phyloP scores from a whole-genome alignment of 2,113 vertebrate species.

The Centropus unirufus region DNA sequence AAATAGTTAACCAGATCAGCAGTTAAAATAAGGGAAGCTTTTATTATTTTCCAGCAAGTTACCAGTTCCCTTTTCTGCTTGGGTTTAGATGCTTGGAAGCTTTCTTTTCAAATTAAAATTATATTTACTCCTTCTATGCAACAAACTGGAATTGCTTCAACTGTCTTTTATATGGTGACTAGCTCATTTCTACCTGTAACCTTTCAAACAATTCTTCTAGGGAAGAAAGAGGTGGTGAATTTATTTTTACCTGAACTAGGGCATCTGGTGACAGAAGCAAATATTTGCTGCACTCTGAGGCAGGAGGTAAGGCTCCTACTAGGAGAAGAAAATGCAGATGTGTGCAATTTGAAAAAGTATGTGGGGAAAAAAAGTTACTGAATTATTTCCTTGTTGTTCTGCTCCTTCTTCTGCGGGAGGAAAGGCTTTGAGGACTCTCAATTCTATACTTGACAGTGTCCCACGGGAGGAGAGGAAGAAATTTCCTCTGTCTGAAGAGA shows the following conservation, averaged over 20 bases:
- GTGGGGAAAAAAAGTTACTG: neutral
- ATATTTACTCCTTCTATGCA: neutral
- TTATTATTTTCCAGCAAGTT: neutral
- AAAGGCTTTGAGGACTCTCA: slow-evolving; percentile 88
- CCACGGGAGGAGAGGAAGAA: slow-evolving; percentile 75
- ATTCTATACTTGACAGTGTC: slow-evolving; percentile 79
- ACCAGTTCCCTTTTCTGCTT: neutral
- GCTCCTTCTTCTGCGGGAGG: neutral
- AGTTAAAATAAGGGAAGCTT: neutral
- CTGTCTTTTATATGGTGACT: neutral
- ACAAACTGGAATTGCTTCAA: neutral
- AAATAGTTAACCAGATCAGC: neutral
- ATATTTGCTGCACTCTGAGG: slow-evolving; percentile 63
- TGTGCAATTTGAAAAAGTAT: fast-evolving
- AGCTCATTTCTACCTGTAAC: neutral
- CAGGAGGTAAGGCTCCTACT: slow-evolving; percentile 81
- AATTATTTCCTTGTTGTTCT: neutral
- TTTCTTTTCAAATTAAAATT: neutral
- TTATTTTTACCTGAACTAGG: slow-evolving; percentile 83
- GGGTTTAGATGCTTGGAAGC: neutral
- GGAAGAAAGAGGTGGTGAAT: slow-evolving; percentile 76
- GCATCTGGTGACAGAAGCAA: slow-evolving; percentile 72
- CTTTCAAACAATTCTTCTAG: slow-evolving; percentile 51
- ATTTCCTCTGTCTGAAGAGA: slow-evolving; percentile 74
- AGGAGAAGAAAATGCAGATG: too few relatives aligned